Evolutionary conservation across 1,140 invertebrate species (phyloP).

Genomic region (Drosophila sp.): DNA sequence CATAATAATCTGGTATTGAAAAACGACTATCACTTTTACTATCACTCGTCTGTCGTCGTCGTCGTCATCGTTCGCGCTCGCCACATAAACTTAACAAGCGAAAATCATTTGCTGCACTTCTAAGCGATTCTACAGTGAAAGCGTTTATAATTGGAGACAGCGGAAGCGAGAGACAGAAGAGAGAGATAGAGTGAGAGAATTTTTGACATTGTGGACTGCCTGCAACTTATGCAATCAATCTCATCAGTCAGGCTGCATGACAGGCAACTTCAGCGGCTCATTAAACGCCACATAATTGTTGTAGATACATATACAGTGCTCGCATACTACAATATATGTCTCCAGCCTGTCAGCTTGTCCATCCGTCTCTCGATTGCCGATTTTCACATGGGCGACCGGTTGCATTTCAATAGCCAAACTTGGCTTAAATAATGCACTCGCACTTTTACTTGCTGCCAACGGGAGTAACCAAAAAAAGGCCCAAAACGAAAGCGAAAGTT

Average conservation of each 20-base stretch:
- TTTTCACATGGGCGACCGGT: slow-evolving; percentile 67
- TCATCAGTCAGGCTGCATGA: slow-evolving; percentile 67
- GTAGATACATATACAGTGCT: slow-evolving; percentile 1
- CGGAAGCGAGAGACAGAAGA: not conserved
- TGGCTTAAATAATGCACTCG: slow-evolving; percentile 75
- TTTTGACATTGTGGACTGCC: slow-evolving; percentile 64
- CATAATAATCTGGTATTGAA: slow-evolving; percentile 80
- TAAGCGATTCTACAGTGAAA: slow-evolving; percentile 77
- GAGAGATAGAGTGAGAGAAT: not conserved
- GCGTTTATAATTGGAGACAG: slow-evolving; percentile 27
- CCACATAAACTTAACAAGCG: slow-evolving; percentile 57
- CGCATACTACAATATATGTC: slow-evolving; percentile 29
- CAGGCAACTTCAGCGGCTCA: slow-evolving; percentile 68
- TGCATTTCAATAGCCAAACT: slow-evolving; percentile 79
- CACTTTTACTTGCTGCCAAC: slow-evolving; percentile 67
- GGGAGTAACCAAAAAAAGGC: slow-evolving; percentile 28
- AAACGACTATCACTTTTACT: slow-evolving; percentile 83
- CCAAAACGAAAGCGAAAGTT: slow-evolving; percentile 79
- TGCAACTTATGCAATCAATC: slow-evolving; percentile 60
- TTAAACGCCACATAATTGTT: slow-evolving; percentile 78
- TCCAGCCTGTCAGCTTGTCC: not conserved
- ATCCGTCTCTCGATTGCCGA: slow-evolving; percentile 33
- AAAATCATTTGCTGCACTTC: slow-evolving; percentile 64
- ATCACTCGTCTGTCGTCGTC: slow-evolving; percentile 45
- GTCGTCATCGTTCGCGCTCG: not conserved